Evolutionary conservation across 2,888 invertebrate species (phyloP), one percentile per base, ranked within the genome.

Genomic region (Petrolisthes manimaculis): DNA sequence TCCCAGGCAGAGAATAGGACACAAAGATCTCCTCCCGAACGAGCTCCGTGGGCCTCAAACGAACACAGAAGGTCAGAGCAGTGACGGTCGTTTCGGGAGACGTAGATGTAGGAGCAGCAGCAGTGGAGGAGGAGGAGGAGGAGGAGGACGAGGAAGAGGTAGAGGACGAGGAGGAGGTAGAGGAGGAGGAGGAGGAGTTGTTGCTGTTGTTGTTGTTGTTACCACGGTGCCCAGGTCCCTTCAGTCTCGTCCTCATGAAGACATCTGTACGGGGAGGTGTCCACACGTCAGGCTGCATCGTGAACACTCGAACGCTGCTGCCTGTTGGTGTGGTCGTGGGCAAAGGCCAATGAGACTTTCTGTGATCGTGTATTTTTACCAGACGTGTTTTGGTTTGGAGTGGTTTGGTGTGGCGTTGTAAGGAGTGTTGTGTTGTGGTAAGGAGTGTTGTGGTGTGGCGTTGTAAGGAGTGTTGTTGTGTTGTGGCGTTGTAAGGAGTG

Each of bases 1-100:
- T 37, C 14, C 77, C 84, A 51, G 84, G 84, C 54, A 84, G 77
- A 5, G 84, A 77, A 51, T 84, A 84, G 61, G 84, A 84, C 84
- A 84, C n/a, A 51, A 75, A 75, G 12, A 24, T n/a, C 37, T 84
- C 84, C n/a, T 84, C 84, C 18, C 51, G 56, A 9, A 56, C 75
- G 78, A 84, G 78, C 14, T 37, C 61, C 5, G 77, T 61, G 61
- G 54, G 51, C 6, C 67, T 74, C n/a, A 84, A 51, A 21, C 84
- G 84, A 21, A 75, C 55, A 53, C 84, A 84, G 14, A n/a, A 8
- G n/a, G 84, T 84, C 12, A 84, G 67, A 18, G 75, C 84, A 2
- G 24, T 37, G 21, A 71, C 24, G 69, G 84, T n/a, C 51, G 37
- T 37, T 37, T 37, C 2, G 37, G 37, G 37, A 37, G 37, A 37